Base-by-base conservation (phyloP, 30 jellyfish, hydroid and myxozoan species). In the Chironex yamaguchii region DNA sequence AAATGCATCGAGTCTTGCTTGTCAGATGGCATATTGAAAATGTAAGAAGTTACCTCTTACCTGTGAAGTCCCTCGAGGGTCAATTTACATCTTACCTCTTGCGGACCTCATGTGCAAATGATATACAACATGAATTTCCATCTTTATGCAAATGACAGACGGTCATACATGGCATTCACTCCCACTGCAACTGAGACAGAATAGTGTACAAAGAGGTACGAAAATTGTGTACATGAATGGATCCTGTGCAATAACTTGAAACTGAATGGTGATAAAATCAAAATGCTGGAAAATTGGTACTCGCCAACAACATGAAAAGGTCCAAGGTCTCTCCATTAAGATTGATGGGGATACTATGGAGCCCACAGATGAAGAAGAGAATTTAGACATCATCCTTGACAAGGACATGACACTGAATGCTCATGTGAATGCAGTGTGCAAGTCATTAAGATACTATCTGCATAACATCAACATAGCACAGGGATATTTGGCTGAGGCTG, bases 151-250 rank as follows among this genome's bases (percentile, higher is more conserved):
- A 78, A 50, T 65, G 89, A 52, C 58, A 26, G 42, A 50, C 88
- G 58, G 89, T 52, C 50, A 71, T 71, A 33, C 71, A 71, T 34
- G 85, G 73, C 71, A 71, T 71, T 42, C 73, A 36, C 71, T 50
- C 89, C 89, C 78, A 76, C 79, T 76, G 78, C 77, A 76, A 78
- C 79, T 52, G 79, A 76, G 52, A 78, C 89, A 76, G 89, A 76
- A 49, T 67, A 76, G 73, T 76, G 78, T 28, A 53, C 79, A 11
- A 34, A 76, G 78, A 76, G 58, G 50, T 78, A 52, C 29, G 78
- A 76, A 76, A 76, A 31, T 25, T 76, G 89, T 52, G 78, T 52
- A 25, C 78, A 51, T 75, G 78, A 75, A 27, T 75, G 78, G 88
- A 50, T 75, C 76, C 78, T 75, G 58, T 75, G 88, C 42, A 52